Evolutionary conservation across 2,113 vertebrate species (phyloP).

Genomic region (Forbesichthys agassizii): DNA sequence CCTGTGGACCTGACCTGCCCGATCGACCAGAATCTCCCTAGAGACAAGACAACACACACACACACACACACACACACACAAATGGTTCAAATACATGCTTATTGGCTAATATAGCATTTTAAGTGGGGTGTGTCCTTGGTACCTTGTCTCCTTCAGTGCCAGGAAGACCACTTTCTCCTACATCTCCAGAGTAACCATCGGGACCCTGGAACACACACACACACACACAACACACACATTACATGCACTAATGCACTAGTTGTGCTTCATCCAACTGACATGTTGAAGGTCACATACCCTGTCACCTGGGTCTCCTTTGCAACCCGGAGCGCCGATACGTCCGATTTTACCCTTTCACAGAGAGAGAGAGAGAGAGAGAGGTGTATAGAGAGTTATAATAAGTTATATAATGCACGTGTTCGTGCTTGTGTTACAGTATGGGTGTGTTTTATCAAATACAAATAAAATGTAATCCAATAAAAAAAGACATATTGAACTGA

Average conservation of each 20-base stretch:
- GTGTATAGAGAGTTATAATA: no score
- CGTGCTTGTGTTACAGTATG: no score
- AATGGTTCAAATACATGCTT: slow-evolving; percentile 6
- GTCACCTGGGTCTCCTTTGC: slow-evolving; percentile 92
- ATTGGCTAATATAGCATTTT: not conserved
- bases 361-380: not conserved
- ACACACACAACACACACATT: slow-evolving; percentile 12
- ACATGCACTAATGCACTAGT: slow-evolving; percentile 1
- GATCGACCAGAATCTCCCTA: slow-evolving; percentile 77
- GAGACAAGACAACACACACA: slow-evolving; percentile 20
- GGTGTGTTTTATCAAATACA: not conserved
- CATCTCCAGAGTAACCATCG: slow-evolving; percentile 86
- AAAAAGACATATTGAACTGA: no score
- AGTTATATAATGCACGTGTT: no score
- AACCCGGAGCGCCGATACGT: slow-evolving; percentile 91
- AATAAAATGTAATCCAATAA: not conserved
- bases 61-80: slow-evolving; percentile 14
- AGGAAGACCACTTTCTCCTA: slow-evolving; percentile 79
- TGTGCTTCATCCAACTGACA: no score
- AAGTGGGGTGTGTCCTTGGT: not conserved
- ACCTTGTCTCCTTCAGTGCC: slow-evolving; percentile 79
- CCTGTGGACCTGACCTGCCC: slow-evolving; percentile 69
- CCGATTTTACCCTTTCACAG: slow-evolving; percentile 87
- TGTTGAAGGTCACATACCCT: slow-evolving; percentile 72
- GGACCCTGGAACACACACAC: slow-evolving; percentile 77